Conservation (phyloP, 2,888 invertebrate species). For the Holacanthella duospinosa region DNA sequence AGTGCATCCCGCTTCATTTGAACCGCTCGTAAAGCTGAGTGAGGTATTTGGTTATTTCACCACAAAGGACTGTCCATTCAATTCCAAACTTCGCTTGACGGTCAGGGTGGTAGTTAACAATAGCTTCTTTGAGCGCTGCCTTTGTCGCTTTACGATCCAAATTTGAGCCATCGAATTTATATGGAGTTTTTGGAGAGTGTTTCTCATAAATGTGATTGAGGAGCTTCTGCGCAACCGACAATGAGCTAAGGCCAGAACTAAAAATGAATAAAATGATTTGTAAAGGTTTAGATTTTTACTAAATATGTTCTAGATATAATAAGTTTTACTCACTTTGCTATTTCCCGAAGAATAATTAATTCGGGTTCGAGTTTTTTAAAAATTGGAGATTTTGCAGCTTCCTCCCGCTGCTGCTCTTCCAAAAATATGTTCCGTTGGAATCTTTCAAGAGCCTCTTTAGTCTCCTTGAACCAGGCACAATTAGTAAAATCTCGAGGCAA, state of each 20-base stretch:
- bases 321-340: too few relatives aligned
- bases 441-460: slow-evolving; percentile 1
- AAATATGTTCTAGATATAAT: too few relatives aligned
- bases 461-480: slow-evolving; percentile 13
- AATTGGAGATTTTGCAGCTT: slow-evolving; percentile 2
- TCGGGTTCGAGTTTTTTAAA: slow-evolving; percentile 5
- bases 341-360: too few relatives aligned
- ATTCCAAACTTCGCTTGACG: slow-evolving; percentile 7
- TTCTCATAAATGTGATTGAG: slow-evolving; percentile 8
- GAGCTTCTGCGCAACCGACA: too few relatives aligned
- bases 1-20: too few relatives aligned
- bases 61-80: slow-evolving; percentile 11
- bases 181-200: slow-evolving; percentile 9
- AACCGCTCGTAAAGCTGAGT: slow-evolving; percentile 7
- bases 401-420: slow-evolving; percentile 7
- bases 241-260: too few relatives aligned
- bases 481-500: slow-evolving; percentile 9
- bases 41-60: slow-evolving; percentile 13
- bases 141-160: not conserved
- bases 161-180: not conserved
- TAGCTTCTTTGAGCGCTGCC: slow-evolving; percentile 5
- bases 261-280: too few relatives aligned
- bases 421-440: slow-evolving; percentile 7
- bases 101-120: slow-evolving; percentile 13
- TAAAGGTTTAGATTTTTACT: too few relatives aligned